Evolutionary conservation across 2,888 invertebrate species (phyloP), one percentile per base, ranked within the genome.

Genomic region (Pammene aurita): DNA sequence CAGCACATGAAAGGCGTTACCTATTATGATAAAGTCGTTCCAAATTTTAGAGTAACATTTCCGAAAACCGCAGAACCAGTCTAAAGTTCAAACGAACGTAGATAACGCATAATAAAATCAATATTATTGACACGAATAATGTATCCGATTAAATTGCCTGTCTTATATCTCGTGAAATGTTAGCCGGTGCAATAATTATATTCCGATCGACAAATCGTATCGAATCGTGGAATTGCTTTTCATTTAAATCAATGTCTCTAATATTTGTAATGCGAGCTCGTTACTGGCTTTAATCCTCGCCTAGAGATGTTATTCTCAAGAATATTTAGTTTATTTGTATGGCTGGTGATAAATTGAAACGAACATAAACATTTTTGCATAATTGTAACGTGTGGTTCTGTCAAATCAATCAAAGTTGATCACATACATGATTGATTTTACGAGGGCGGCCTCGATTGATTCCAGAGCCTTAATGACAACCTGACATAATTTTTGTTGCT

Each of bases 201-300:
- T 71, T 66, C 61, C 64, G 67, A 69, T 71, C 71, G 71, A 71
- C 68, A 65, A 69, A 69, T 70, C 73, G 71, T 69, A 73, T 71
- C 72, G 68, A 73, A 73, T 72, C 71, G 72, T 35, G 58, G 66
- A 68, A 71, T 72, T 58, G 58, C 54, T 72, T 72, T 70, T 63
- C 67, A 73, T 67, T 72, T 73, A 73, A 72, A 72, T 72, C 72
- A 73, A 70, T 72, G 65, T 71, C 71, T 73, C 70, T 71, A 74
- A 70, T 75, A 74, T 75, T 75, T 75, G 73, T 65, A 71, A 70
- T 74, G 67, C 73, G 66, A 56, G 60, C 66, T 74, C 73, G 73
- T 74, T 71, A 72, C 54, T 44, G 62, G 34, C 52, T 14, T 58
- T 65, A 65, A 71, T 71, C 71, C 58, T 71, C 72, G 38, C 54